A percentile compares a stretch with the other conserved stretches of the same genome.
phyloP scores from a whole-genome alignment of 2,113 vertebrate species.

The Dermatemys mawii region DNA sequence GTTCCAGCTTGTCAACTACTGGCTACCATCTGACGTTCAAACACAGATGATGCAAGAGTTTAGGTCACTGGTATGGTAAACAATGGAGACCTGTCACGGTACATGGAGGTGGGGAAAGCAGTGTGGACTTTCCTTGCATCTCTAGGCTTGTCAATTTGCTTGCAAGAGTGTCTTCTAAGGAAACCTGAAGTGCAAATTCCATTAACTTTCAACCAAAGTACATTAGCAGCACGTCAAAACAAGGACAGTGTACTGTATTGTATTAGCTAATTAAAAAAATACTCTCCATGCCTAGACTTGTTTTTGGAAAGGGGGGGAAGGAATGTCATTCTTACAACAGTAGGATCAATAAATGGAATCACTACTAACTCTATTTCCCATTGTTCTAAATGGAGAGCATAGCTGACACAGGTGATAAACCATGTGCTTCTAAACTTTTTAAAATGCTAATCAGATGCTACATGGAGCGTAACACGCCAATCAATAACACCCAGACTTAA shows the following conservation, averaged over 20 bases:
- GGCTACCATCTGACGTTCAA: not conserved
- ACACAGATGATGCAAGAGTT: not conserved
- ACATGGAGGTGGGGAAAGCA: not conserved
- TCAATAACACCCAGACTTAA: conserved; percentile 69
- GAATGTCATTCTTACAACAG: conserved; percentile 34
- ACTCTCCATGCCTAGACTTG: conserved; percentile 25
- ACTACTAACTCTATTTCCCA: conserved; percentile 62
- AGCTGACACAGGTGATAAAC: conserved; percentile 68
- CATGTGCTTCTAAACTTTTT: conserved; percentile 66
- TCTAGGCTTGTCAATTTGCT: not conserved
- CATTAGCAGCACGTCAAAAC: not conserved
- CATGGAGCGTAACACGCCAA: conserved; percentile 52
- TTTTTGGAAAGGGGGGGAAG: conserved; percentile 68
- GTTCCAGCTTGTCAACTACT: not conserved
- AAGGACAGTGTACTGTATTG: not conserved
- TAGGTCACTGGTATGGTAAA: not conserved
- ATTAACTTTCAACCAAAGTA: conserved; percentile 44
- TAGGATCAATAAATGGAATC: conserved; percentile 60
- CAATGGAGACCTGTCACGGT: not conserved
- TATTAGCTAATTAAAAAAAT: conserved; percentile 43
- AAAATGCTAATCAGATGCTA: conserved; percentile 73
- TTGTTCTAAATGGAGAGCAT: conserved; percentile 43
- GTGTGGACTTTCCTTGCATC: not conserved
- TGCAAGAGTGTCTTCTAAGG: not conserved
- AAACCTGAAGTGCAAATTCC: not conserved